A percentile compares a stretch with the other conserved stretches of the same genome.
Conservation (phyloP, 2,888 invertebrate species). For the Neria commutata region DNA sequence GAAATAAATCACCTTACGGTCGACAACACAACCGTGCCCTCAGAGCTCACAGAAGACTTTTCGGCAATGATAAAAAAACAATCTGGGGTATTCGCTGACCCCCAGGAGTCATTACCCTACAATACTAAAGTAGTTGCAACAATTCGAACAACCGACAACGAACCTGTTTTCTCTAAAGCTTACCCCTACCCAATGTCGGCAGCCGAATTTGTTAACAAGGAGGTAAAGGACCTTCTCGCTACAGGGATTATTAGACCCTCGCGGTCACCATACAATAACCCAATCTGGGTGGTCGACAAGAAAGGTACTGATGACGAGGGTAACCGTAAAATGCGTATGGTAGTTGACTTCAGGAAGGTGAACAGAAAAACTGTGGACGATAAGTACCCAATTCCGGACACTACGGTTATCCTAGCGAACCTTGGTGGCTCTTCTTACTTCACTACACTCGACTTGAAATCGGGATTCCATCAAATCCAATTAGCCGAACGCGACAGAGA, state of each 20-base stretch:
- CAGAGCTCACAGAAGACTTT: no score
- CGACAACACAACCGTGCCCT: no score
- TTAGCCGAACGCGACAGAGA: neutral
- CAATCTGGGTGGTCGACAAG: neutral
- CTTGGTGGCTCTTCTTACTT: conserved; percentile 13
- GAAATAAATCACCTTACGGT: no score
- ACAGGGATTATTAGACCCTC: neutral
- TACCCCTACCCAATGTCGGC: conserved; percentile 20
- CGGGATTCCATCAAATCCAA: conserved; percentile 14
- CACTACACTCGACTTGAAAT: conserved; percentile 14
- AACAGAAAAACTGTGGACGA: conserved; percentile 16
- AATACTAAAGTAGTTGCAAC: conserved; percentile 7
- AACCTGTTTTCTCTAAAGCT: conserved; percentile 24
- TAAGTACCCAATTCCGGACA: conserved; percentile 15
- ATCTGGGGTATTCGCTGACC: no score
- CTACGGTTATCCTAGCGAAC: conserved; percentile 16
- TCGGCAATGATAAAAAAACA: no score
- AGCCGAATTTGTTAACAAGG: conserved; percentile 22
- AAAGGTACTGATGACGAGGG: conserved; percentile 14
- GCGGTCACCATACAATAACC: neutral
- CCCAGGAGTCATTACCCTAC: no score
- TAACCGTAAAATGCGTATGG: conserved; percentile 19
- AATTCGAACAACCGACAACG: conserved; percentile 24
- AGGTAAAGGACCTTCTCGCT: conserved; percentile 12
- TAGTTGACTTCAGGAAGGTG: conserved; percentile 21